Conservation (phyloP, 2,888 invertebrate genomes). For the Synanthedon vespiformis region DNA sequence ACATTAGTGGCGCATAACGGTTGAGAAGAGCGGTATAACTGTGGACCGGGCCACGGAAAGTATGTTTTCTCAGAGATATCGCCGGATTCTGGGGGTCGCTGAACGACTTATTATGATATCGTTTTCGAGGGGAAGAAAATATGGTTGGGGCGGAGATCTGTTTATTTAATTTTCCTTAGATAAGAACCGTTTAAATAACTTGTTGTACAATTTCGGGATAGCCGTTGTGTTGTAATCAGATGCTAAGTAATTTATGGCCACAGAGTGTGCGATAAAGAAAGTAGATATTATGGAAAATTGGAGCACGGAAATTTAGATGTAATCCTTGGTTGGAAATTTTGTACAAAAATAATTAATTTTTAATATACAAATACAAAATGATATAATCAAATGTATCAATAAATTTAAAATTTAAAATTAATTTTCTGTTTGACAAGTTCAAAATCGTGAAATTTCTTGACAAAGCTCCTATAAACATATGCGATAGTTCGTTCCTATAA, state of each 20-base stretch:
- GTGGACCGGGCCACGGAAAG: constrained; percentile 1
- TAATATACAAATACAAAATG: no score
- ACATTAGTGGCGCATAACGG: constrained; percentile 30
- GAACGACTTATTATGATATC: constrained; percentile 38
- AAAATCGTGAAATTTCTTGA: no score
- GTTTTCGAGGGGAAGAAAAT: constrained; percentile 21
- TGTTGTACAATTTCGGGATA: constrained; percentile 13
- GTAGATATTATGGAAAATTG: no score
- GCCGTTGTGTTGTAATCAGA: not conserved
- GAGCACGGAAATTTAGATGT: no score
- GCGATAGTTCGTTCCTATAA: no score
- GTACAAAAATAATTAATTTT: no score
- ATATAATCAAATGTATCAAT: no score
- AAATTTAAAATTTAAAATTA: no score
- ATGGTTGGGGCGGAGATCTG: constrained; percentile 16
- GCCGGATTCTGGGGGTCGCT: constrained; percentile 19
- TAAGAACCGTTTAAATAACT: constrained; percentile 22
- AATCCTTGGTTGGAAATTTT: no score
- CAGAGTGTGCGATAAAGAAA: no score
- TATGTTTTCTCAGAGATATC: constrained; percentile 25
- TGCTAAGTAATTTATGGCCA: not conserved
- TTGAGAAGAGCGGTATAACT: constrained; percentile 13
- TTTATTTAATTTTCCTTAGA: constrained; percentile 19
- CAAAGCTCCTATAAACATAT: no score
- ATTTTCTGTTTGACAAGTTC: no score